A percentile compares a stretch with the other conserved stretches of the same genome.
These are phyloP conservation scores for Anomalospiza imberbis DNA, from an alignment of 2,797 vertebrate species.

Conservation along the genomic window DNA sequence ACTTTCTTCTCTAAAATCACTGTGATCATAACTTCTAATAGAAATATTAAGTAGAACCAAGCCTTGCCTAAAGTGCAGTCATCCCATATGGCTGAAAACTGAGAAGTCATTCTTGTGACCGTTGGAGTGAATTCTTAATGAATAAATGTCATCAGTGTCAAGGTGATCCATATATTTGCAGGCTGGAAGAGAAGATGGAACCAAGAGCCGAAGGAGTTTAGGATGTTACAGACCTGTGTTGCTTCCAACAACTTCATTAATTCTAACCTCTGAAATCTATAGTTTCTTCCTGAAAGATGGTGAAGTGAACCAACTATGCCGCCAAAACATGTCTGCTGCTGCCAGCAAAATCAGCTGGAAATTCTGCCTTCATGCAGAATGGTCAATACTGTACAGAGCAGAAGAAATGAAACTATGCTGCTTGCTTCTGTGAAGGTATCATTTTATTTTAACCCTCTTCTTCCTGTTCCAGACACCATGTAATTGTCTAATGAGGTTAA, in stretches of 20 bases:
- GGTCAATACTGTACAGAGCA: not conserved
- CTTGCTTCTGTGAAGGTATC: not conserved
- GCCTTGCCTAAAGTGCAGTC: not conserved
- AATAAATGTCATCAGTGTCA: not conserved
- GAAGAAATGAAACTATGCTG: not conserved
- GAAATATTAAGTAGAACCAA: not conserved
- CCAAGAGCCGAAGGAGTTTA: not conserved
- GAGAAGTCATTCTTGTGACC: not conserved
- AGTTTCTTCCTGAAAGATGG: not conserved
- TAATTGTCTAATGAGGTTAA: not conserved
- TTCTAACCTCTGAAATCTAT: not conserved
- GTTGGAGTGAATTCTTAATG: not conserved
- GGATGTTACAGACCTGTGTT: not conserved
- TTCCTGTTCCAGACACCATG: not conserved
- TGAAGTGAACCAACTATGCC: not conserved
- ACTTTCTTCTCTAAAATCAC: not conserved
- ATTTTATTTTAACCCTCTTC: not conserved
- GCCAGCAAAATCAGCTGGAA: not conserved
- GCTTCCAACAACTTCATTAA: not conserved
- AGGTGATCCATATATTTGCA: not conserved
- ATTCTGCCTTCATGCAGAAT: not conserved
- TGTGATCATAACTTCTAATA: not conserved
- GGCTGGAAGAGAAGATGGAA: not conserved
- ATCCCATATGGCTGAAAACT: not conserved
- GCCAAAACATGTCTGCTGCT: not conserved